Evolutionary conservation across 2,113 vertebrate genomes (phyloP).

Genomic region (Thalassoma bifasciatum): DNA sequence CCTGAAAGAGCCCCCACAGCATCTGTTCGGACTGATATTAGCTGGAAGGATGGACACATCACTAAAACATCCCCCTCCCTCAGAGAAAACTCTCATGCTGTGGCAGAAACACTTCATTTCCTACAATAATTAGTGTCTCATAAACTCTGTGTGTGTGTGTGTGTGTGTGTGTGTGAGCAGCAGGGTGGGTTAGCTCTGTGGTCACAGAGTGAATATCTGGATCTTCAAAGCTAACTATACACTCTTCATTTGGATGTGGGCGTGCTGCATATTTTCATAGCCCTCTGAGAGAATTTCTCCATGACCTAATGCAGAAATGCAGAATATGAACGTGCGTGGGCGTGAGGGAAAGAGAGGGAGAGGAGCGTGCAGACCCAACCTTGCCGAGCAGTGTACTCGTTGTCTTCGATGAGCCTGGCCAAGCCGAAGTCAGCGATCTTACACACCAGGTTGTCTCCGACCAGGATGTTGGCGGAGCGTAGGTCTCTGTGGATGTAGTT

Average conservation of each 20-base stretch:
- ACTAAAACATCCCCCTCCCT: too few relatives aligned
- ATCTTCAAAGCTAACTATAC: conserved; percentile 12
- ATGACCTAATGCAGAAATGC: conserved; percentile 39
- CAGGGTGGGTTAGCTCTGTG: background rate
- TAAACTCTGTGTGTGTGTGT: too few relatives aligned
- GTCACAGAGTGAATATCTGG: background rate
- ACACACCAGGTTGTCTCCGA: conserved; percentile 94
- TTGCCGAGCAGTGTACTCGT: conserved; percentile 97
- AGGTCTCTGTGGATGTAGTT: conserved; percentile 99
- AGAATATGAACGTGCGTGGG: background rate
- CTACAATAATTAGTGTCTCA: background rate
- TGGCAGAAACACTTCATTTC: too few relatives aligned
- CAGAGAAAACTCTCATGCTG: too few relatives aligned
- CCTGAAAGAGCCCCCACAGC: too few relatives aligned
- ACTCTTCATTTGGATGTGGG: conserved; percentile 1
- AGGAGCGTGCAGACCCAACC: conserved; percentile 78
- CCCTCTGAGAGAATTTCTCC: conserved; percentile 16
- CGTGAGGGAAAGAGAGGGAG: background rate
- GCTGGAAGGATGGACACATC: background rate
- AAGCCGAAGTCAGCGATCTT: conserved; percentile 98
- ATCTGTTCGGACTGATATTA: too few relatives aligned
- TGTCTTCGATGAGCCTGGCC: conserved; percentile 97
- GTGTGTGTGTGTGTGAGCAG: background rate
- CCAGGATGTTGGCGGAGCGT: conserved; percentile 96
- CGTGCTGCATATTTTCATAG: background rate